Evolutionary conservation across 1,140 invertebrate genomes (phyloP).

Genomic region (Sweltsa coloradensis): DNA sequence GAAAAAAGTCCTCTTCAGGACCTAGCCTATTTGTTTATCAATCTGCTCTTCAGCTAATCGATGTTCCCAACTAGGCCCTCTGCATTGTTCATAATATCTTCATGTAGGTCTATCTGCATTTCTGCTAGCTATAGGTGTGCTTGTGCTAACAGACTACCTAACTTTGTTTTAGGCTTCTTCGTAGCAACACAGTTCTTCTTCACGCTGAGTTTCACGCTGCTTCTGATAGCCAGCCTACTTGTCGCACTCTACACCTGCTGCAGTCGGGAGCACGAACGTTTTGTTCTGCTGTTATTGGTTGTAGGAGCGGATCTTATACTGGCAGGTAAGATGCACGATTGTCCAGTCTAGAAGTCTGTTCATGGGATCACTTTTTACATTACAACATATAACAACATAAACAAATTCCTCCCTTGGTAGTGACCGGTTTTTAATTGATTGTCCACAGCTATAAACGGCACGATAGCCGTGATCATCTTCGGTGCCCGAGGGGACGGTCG

Average conservation of each 20-base stretch:
- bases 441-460: slow-evolving; percentile 50
- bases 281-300: slow-evolving; percentile 55
- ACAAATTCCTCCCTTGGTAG: background rate
- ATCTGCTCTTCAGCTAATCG: too few species aligned
- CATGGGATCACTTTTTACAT: too few species aligned
- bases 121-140: too few species aligned
- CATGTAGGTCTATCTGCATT: too few species aligned
- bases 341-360: background rate
- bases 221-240: slow-evolving; percentile 57
- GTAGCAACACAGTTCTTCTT: slow-evolving; percentile 87
- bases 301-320: slow-evolving; percentile 57
- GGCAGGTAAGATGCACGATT: slow-evolving; percentile 34
- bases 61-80: too few species aligned
- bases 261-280: slow-evolving; percentile 64
- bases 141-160: too few species aligned
- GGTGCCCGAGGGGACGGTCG: slow-evolving; percentile 78
- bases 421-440: slow-evolving; percentile 11
- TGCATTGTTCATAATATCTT: too few species aligned
- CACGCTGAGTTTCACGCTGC: slow-evolving; percentile 67
- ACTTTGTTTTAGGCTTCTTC: slow-evolving; percentile 63
- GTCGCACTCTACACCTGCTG: slow-evolving; percentile 60
- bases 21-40: too few species aligned
- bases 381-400: slow-evolving; percentile 3
- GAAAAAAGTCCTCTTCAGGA: too few species aligned
- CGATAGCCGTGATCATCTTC: slow-evolving; percentile 64